These are phyloP conservation scores for Stratiomys singularior DNA, from an alignment of 2,888 invertebrate species.

Conservation along the genomic window DNA sequence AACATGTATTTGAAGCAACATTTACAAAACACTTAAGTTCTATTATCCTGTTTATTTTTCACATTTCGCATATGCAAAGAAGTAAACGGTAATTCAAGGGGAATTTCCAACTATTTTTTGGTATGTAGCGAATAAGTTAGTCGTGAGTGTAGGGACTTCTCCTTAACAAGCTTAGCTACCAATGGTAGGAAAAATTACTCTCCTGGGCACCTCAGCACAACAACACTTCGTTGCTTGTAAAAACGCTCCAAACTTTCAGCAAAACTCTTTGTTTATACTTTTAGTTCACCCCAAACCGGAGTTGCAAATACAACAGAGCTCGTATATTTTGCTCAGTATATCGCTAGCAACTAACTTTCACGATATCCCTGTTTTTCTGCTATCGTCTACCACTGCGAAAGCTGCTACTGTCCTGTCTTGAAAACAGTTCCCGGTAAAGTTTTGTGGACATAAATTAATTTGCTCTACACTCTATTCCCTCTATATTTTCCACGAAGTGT, in stretches of 20 bases:
- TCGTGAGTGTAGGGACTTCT: too few species aligned
- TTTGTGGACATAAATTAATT: conserved; percentile 52
- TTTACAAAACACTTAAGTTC: too few species aligned
- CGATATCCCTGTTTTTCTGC: not conserved
- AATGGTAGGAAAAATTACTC: not conserved
- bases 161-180: not conserved
- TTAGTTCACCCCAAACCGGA: not conserved
- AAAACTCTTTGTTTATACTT: not conserved
- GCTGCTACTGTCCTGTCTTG: conserved; percentile 46
- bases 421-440: conserved; percentile 50
- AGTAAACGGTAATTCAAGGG: too few species aligned
- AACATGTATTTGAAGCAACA: too few species aligned
- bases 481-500: conserved; percentile 7
- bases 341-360: conserved; percentile 40
- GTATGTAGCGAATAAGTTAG: too few species aligned
- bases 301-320: not conserved
- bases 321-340: conserved; percentile 37
- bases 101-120: too few species aligned
- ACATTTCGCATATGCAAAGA: too few species aligned
- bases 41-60: too few species aligned
- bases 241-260: not conserved
- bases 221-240: not conserved
- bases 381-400: not conserved
- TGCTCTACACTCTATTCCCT: conserved; percentile 41
- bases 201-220: not conserved